Evolutionary conservation across 92 coral and sea anemone genomes (phyloP).

Genomic region (Bergia puertoricense): DNA sequence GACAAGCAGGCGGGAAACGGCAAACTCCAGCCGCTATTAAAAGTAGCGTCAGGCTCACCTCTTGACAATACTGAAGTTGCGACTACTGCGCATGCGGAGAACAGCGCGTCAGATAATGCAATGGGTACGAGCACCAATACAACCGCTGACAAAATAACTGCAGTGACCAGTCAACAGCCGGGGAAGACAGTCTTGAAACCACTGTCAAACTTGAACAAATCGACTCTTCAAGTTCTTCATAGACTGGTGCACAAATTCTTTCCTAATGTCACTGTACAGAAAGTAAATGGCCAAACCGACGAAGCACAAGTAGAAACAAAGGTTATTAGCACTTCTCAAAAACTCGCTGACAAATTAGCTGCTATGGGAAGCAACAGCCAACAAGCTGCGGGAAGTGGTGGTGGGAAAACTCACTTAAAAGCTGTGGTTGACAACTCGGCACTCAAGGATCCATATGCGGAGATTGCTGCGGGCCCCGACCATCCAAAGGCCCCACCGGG

Average conservation of each 20-base stretch:
- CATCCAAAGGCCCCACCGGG: slow-evolving; percentile 85
- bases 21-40: not conserved
- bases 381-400: slow-evolving; percentile 39
- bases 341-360: slow-evolving; percentile 27
- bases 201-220: slow-evolving; percentile 29
- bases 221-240: slow-evolving; percentile 27
- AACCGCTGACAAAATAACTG: not conserved
- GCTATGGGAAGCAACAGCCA: slow-evolving; percentile 6
- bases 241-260: slow-evolving; percentile 37
- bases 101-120: not conserved
- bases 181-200: slow-evolving; percentile 37
- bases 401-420: slow-evolving; percentile 2
- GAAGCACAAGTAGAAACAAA: not conserved
- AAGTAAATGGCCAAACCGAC: slow-evolving; percentile 12
- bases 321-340: not conserved
- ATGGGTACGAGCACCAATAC: not conserved
- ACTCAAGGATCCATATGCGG: slow-evolving; percentile 78
- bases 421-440: not conserved
- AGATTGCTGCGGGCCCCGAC: slow-evolving; percentile 94
- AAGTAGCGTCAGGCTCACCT: not conserved
- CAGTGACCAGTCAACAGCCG: not conserved
- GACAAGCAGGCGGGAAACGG: not conserved
- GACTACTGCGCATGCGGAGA: not conserved
- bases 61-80: not conserved
- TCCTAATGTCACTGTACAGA: slow-evolving; percentile 28